phyloP scores from a whole-genome alignment of 2,888 invertebrate genomes.

The Deilephila porcellus region DNA sequence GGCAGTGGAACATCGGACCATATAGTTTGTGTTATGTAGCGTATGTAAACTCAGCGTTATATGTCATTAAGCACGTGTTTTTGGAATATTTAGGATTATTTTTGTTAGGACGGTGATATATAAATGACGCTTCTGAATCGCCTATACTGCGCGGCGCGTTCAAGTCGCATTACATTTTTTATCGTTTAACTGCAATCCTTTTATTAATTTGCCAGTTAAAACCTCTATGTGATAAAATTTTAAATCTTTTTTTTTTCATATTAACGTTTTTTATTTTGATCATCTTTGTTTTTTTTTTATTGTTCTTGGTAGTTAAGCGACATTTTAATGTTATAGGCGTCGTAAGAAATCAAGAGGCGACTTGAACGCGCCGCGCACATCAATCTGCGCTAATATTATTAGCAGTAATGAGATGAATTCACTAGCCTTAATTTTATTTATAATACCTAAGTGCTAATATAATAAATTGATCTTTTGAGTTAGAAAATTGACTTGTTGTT shows the following conservation, averaged over 20 bases:
- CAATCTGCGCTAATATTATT: slow-evolving; percentile 25
- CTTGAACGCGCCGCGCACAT: neutral
- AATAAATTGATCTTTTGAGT: slow-evolving; percentile 84
- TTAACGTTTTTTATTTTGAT: neutral
- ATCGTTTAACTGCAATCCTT: slow-evolving; percentile 1
- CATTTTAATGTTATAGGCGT: neutral
- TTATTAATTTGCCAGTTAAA: neutral
- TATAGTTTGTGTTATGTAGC: slow-evolving; percentile 26
- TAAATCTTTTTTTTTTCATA: neutral
- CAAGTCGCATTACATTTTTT: slow-evolving; percentile 34
- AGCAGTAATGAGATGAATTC: slow-evolving; percentile 80
- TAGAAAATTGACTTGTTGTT: slow-evolving; percentile 76
- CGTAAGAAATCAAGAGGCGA: neutral
- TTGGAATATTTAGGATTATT: slow-evolving; percentile 64
- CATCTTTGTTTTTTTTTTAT: neutral
- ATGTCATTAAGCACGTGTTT: slow-evolving; percentile 53
- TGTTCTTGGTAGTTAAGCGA: neutral
- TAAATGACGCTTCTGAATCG: slow-evolving; percentile 56
- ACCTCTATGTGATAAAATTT: neutral
- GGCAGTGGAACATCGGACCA: slow-evolving; percentile 36
- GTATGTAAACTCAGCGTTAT: slow-evolving; percentile 21
- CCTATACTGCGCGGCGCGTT: slow-evolving; percentile 46
- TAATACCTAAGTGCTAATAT: slow-evolving; percentile 79
- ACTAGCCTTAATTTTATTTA: slow-evolving; percentile 84
- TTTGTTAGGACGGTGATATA: slow-evolving; percentile 56